A percentile compares a stretch with the other conserved stretches of the same genome.
Conservation (phyloP, 2,113 vertebrate species). For the Canis aureus region DNA sequence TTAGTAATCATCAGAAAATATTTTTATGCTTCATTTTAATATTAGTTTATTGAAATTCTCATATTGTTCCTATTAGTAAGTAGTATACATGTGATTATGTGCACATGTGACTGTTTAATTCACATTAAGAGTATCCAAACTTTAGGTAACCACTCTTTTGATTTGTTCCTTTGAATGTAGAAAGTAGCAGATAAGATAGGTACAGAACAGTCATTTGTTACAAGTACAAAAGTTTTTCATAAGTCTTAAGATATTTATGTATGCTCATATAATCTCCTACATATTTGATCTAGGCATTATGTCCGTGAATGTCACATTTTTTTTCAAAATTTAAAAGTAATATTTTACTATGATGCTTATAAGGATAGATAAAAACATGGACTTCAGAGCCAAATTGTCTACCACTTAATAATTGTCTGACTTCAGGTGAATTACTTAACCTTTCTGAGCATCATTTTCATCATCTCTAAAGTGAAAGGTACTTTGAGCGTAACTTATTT, state of each 20-base stretch:
- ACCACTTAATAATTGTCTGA: background rate
- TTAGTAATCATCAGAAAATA: slow-evolving; percentile 33
- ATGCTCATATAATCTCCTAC: background rate
- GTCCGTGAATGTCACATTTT: background rate
- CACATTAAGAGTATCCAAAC: slow-evolving; percentile 22
- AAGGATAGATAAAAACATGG: background rate
- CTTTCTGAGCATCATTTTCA: background rate
- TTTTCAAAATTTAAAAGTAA: background rate
- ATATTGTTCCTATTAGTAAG: background rate
- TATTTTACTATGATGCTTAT: background rate
- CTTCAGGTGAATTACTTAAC: background rate
- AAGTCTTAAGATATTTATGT: background rate
- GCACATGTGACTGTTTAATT: slow-evolving; percentile 13
- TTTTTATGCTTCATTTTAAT: slow-evolving; percentile 35
- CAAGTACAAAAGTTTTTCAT: background rate
- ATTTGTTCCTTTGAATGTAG: slow-evolving; percentile 40
- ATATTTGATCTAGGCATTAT: background rate
- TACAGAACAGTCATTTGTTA: slow-evolving; percentile 32
- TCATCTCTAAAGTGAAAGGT: background rate
- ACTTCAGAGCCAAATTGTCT: background rate
- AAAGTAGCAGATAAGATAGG: background rate
- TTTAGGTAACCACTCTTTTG: slow-evolving; percentile 36
- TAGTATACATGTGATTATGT: background rate
- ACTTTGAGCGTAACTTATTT: background rate
- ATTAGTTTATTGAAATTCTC: slow-evolving; percentile 31